Evolutionary conservation across 2,113 vertebrate genomes (phyloP).

Genomic region (Fukomys damarensis): DNA sequence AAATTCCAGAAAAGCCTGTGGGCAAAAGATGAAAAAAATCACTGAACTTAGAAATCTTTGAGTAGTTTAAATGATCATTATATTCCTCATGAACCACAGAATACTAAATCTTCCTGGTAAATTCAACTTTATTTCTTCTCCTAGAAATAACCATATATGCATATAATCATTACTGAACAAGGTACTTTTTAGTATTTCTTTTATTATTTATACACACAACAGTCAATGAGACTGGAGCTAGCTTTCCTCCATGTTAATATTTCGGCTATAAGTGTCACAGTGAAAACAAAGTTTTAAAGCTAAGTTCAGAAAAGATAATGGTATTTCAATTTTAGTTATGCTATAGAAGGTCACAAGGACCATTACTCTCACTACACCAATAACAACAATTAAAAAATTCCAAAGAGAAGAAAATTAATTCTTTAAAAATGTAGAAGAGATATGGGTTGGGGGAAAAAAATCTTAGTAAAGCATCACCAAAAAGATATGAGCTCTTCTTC

Average conservation of each 20-base stretch:
- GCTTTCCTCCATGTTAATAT: not conserved
- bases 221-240: not conserved
- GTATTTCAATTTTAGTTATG: not conserved
- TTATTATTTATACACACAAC: not conserved
- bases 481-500: not conserved
- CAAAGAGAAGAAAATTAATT: not conserved
- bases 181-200: conserved; percentile 7
- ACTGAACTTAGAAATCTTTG: not conserved
- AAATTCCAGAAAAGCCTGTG: not conserved
- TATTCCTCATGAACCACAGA: not conserved
- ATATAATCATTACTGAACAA: not conserved
- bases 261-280: not conserved
- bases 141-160: not conserved
- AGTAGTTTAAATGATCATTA: not conserved
- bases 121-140: not conserved
- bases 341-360: not conserved
- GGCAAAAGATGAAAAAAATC: not conserved
- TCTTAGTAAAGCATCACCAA: not conserved
- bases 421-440: not conserved
- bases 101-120: not conserved
- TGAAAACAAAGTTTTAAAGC: conserved; percentile 48
- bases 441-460: not conserved
- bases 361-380: not conserved
- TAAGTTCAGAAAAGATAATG: conserved; percentile 22
- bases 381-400: not conserved